Evolutionary conservation across 2,113 vertebrate genomes (phyloP).

Genomic region (Xiphophorus couchianus): DNA sequence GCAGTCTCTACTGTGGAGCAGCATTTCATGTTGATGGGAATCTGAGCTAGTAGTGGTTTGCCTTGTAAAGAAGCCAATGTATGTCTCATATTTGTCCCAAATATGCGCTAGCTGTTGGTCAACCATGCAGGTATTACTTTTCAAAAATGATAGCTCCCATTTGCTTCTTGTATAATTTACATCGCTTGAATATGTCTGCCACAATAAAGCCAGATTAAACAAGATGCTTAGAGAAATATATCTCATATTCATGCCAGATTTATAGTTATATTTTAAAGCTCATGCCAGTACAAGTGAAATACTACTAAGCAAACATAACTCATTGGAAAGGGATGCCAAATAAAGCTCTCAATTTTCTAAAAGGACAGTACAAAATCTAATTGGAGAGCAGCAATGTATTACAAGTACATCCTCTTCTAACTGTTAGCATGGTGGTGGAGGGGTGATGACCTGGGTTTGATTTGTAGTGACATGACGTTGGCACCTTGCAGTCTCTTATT

Average conservation of each 20-base stretch:
- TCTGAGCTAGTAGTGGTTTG: neutral
- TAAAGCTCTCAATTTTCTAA: too few species aligned
- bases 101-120: neutral
- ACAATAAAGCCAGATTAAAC: neutral
- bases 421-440: too few species aligned
- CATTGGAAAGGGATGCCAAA: too few species aligned
- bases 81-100: neutral
- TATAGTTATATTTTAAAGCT: neutral
- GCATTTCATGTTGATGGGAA: neutral
- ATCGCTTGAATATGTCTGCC: neutral
- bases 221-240: neutral
- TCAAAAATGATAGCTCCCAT: neutral
- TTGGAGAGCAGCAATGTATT: too few species aligned
- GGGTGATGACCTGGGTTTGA: too few species aligned
- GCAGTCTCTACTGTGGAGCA: constrained; percentile 33
- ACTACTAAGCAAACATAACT: neutral
- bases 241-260: neutral
- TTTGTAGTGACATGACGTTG: too few species aligned
- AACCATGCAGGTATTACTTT: neutral
- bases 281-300: neutral
- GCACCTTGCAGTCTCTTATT: too few species aligned
- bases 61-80: neutral
- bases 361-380: too few species aligned
- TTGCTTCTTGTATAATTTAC: too few species aligned
- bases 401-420: too few species aligned